Conservation (phyloP, 2,797 vertebrate genomes). For the Lagorchestes hirsutus region DNA sequence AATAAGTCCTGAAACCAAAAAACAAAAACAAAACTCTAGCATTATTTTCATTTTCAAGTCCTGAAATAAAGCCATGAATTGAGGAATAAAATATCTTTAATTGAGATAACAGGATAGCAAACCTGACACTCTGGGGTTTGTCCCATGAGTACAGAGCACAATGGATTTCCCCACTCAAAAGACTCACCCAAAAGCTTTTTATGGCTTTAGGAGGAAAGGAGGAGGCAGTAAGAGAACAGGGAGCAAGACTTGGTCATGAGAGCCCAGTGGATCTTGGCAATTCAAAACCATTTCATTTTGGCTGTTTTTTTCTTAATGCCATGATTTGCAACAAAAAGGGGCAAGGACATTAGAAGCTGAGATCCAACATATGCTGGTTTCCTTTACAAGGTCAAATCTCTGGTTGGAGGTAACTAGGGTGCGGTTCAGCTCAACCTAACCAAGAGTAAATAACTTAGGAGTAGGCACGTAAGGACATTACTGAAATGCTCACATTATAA, state of each 20-base stretch:
- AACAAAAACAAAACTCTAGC: background rate
- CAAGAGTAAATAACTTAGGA: background rate
- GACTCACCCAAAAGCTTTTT: background rate
- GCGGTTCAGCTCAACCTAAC: background rate
- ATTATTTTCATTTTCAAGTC: background rate
- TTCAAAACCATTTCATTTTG: background rate
- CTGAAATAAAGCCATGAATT: background rate
- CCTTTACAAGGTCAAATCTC: background rate
- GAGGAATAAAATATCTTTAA: background rate
- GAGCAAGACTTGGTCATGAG: background rate
- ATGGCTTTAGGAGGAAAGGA: background rate
- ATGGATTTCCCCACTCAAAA: background rate
- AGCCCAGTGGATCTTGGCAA: background rate
- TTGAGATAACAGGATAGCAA: no score
- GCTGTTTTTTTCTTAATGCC: background rate
- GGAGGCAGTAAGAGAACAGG: background rate
- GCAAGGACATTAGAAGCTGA: background rate
- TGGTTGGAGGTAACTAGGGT: background rate
- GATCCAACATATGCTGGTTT: background rate
- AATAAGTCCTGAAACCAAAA: background rate
- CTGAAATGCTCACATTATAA: background rate
- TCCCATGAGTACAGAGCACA: background rate
- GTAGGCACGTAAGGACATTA: background rate
- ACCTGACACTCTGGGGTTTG: background rate
- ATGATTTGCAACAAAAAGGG: background rate